These are phyloP conservation scores for Aporrectodea caliginosa DNA, from an alignment of 1,140 invertebrate genomes.

Conservation along the genomic window DNA sequence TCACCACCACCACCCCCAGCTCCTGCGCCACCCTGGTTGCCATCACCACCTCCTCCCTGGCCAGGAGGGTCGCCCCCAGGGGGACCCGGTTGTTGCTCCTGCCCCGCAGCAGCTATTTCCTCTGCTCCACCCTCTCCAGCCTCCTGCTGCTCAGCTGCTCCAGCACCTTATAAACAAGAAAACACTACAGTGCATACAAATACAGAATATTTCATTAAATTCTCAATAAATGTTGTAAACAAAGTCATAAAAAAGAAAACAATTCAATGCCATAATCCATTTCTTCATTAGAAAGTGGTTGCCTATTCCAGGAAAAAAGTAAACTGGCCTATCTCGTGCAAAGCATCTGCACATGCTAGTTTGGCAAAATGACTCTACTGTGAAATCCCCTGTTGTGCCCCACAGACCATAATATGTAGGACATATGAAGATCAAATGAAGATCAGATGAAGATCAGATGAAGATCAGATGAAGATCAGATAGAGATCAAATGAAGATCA, in stretches of 20 bases:
- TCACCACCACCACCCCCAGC: not conserved
- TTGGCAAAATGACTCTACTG: no score
- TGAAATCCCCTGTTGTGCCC: no score
- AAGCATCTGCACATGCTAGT: no score
- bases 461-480: no score
- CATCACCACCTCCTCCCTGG: not conserved
- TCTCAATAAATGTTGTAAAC: not conserved
- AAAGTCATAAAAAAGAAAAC: not conserved
- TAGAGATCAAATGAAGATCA: no score
- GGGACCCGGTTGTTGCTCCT: not conserved
- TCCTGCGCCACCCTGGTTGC: not conserved
- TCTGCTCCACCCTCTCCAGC: not conserved
- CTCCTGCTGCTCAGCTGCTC: not conserved
- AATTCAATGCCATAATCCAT: not conserved
- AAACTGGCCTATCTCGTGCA: no score
- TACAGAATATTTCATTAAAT: not conserved
- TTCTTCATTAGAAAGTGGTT: no score
- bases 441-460: no score
- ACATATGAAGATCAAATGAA: no score
- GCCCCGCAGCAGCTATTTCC: not conserved
- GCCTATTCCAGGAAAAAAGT: no score
- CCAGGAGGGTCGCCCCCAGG: not conserved
- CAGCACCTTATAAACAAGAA: not conserved
- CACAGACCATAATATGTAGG: no score
- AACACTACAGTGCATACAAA: not conserved